These are phyloP conservation scores for Apodemia hepburni DNA, from an alignment of 2,888 invertebrate genomes.

Conservation along the genomic window DNA sequence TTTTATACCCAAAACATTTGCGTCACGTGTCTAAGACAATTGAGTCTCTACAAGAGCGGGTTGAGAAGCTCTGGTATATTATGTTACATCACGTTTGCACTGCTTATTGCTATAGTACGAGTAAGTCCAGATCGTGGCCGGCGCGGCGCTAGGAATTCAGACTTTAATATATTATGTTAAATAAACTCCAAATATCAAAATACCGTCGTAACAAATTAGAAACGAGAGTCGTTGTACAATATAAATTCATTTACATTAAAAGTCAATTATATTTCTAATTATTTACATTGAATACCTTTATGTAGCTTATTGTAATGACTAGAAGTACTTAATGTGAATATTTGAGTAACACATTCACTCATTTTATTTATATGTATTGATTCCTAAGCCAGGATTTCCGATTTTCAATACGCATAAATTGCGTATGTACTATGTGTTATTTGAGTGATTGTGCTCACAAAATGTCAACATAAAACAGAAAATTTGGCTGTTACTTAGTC, in stretches of 20 bases:
- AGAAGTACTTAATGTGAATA: slow-evolving; percentile 28
- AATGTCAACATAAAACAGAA: slow-evolving; percentile 33
- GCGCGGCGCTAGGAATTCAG: slow-evolving; percentile 34
- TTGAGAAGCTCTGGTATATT: slow-evolving; percentile 21
- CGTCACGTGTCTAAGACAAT: too few species aligned
- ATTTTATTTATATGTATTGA: not conserved
- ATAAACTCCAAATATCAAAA: slow-evolving; percentile 66
- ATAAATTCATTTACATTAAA: slow-evolving; percentile 35
- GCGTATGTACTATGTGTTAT: not conserved
- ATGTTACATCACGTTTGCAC: slow-evolving; percentile 46
- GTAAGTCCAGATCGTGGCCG: slow-evolving; percentile 34
- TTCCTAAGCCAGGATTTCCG: too few species aligned
- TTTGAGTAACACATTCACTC: slow-evolving; percentile 21
- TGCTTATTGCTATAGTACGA: slow-evolving; percentile 59
- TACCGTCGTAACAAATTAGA: slow-evolving; percentile 57
- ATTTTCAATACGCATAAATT: too few species aligned
- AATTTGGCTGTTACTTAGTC: slow-evolving; percentile 18
- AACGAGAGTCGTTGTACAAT: slow-evolving; percentile 50
- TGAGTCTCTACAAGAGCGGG: not conserved
- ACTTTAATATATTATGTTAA: slow-evolving; percentile 36
- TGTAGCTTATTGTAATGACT: slow-evolving; percentile 35
- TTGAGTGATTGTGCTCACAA: slow-evolving; percentile 27
- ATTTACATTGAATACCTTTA: slow-evolving; percentile 36
- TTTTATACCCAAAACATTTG: too few species aligned
- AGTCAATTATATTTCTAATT: slow-evolving; percentile 40